Evolutionary conservation across 1,140 invertebrate genomes (phyloP).

Genomic region (Globodera rostochiensis): DNA sequence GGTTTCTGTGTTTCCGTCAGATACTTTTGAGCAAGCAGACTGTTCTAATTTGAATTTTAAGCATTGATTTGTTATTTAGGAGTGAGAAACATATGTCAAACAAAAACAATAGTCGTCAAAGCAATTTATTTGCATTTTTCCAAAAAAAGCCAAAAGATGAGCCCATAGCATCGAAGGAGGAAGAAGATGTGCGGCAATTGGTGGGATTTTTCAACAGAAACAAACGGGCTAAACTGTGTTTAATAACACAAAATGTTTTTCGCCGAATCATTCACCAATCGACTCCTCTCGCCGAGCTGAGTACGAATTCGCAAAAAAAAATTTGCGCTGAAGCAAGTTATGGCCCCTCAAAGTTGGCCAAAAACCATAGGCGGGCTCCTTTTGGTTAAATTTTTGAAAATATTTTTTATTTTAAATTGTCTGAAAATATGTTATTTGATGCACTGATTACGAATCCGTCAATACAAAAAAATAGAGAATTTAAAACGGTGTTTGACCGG

Average conservation of each 20-base stretch:
- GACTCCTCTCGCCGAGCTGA: background rate
- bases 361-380: no score
- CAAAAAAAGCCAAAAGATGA: slow-evolving; percentile 21
- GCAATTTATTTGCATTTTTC: slow-evolving; percentile 40
- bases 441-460: no score
- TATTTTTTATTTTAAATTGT: no score
- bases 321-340: no score
- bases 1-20: background rate
- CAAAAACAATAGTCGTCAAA: slow-evolving; percentile 24
- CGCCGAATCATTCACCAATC: background rate
- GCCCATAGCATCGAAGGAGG: background rate
- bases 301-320: background rate
- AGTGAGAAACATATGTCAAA: background rate
- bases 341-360: no score
- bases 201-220: background rate
- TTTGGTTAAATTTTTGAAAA: no score
- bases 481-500: no score
- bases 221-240: background rate
- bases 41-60: no score
- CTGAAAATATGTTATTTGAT: no score
- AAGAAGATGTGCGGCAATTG: background rate
- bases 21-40: background rate
- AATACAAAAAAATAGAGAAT: no score
- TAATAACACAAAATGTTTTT: background rate
- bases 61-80: background rate